Percentiles rank a stretch among this genome's conserved stretches.
phyloP scores from a whole-genome alignment of 1,140 invertebrate genomes.

The Aculops lycopersici region DNA sequence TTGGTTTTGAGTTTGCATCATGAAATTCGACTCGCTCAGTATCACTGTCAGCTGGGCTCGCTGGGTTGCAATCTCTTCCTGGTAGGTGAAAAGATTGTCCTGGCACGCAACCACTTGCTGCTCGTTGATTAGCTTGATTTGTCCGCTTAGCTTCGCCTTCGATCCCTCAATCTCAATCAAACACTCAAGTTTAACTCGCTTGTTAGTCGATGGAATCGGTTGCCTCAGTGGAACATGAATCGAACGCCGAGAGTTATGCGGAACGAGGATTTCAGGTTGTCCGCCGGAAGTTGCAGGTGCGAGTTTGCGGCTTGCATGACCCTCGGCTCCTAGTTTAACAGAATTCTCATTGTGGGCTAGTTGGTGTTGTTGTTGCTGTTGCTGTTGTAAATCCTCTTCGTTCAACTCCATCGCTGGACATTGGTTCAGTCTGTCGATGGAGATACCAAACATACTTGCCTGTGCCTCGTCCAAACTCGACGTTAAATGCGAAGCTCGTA shows the following conservation, averaged over 20 bases:
- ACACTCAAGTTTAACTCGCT: constrained; percentile 32
- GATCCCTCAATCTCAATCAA: constrained; percentile 61
- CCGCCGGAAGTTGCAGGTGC: background rate
- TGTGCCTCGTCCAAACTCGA: too few species aligned
- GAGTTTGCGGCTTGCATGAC: background rate
- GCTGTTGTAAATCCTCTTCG: too few species aligned
- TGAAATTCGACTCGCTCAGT: too few species aligned
- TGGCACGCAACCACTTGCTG: too few species aligned
- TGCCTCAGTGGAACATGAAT: background rate
- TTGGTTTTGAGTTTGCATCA: too few species aligned
- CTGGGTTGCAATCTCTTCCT: too few species aligned
- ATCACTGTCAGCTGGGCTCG: too few species aligned
- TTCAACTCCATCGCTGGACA: background rate
- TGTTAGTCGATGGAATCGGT: background rate
- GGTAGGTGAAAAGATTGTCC: too few species aligned
- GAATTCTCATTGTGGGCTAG: background rate
- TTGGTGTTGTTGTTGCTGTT: background rate
- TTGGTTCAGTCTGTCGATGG: background rate
- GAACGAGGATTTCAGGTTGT: constrained; percentile 1
- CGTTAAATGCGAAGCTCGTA: background rate
- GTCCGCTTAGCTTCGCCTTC: too few species aligned
- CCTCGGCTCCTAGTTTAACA: background rate
- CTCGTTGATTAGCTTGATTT: too few species aligned
- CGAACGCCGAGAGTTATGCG: background rate
- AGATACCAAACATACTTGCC: background rate